A percentile compares a stretch with the other conserved stretches of the same genome.
phyloP scores from a whole-genome alignment of 30 jellyfish, hydroid and myxozoan genomes.

The Calvadosia cruxmelitensis region DNA sequence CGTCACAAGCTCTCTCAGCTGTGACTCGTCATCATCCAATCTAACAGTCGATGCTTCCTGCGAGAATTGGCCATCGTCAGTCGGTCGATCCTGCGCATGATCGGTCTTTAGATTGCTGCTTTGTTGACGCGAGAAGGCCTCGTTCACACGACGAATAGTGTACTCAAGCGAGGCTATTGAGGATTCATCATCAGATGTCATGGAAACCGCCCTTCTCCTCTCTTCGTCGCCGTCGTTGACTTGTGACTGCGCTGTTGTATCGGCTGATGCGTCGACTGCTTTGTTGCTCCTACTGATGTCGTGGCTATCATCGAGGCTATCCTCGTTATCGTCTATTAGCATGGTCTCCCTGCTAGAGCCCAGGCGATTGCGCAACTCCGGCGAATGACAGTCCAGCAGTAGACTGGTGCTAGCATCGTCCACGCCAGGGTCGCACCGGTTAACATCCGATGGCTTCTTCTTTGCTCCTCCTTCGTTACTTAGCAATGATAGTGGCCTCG shows the following conservation, averaged over 20 bases:
- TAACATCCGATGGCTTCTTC: not conserved
- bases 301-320: not conserved
- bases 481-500: not conserved
- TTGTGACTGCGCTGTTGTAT: not conserved
- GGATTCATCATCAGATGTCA: slow-evolving; percentile 65
- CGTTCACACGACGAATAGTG: slow-evolving; percentile 79
- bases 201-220: slow-evolving; percentile 34
- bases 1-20: not conserved
- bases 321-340: not conserved
- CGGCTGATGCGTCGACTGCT: not conserved
- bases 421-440: not conserved
- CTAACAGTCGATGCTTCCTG: not conserved
- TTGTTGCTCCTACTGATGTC: no score
- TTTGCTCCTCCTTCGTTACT: not conserved
- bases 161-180: slow-evolving; percentile 51
- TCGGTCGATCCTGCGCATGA: not conserved
- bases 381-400: not conserved
- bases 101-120: not conserved
- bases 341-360: not conserved
- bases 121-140: slow-evolving; percentile 38
- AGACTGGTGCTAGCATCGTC: no score
- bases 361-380: not conserved
- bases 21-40: not conserved
- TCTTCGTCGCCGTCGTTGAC: not conserved
- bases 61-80: not conserved